A percentile compares a stretch with the other conserved stretches of the same genome.
Evolutionary conservation across 2,113 vertebrate species (phyloP).

Genomic region (Progne subis): DNA sequence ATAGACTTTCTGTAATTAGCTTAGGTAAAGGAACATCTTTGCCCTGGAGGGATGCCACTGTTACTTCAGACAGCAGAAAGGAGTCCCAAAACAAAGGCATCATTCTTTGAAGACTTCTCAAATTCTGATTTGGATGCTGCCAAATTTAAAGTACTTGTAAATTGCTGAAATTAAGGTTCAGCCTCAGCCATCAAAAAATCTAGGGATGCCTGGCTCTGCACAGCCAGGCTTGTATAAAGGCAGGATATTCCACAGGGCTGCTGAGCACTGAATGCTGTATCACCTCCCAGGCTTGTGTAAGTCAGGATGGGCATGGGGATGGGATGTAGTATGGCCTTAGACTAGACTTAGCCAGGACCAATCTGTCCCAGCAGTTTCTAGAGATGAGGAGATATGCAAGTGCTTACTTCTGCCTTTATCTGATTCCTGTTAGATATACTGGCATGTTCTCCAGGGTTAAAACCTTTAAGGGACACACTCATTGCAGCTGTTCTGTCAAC

Average conservation of each 20-base stretch:
- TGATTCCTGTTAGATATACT: neutral
- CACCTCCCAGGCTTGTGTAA: rapidly evolving
- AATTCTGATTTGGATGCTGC: neutral
- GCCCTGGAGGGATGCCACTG: neutral
- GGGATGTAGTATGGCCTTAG: neutral
- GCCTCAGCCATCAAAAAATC: neutral
- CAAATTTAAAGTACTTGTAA: neutral
- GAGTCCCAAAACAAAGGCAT: neutral
- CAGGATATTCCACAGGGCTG: neutral
- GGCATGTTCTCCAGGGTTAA: neutral
- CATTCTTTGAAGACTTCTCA: neutral
- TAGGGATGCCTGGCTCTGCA: neutral
- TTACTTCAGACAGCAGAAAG: neutral
- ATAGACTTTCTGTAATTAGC: neutral
- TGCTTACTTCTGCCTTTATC: neutral
- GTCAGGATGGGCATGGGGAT: neutral
- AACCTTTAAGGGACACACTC: neutral
- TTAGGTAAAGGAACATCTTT: neutral
- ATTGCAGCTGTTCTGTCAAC: neutral
- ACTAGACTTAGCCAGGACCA: neutral
- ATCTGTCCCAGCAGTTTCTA: neutral
- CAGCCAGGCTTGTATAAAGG: neutral
- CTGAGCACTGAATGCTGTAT: neutral
- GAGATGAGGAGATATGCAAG: neutral
- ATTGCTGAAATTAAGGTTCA: neutral